A percentile compares a stretch with the other conserved stretches of the same genome.
phyloP scores from a whole-genome alignment of 2,113 vertebrate genomes.

The Grantiella picta region DNA sequence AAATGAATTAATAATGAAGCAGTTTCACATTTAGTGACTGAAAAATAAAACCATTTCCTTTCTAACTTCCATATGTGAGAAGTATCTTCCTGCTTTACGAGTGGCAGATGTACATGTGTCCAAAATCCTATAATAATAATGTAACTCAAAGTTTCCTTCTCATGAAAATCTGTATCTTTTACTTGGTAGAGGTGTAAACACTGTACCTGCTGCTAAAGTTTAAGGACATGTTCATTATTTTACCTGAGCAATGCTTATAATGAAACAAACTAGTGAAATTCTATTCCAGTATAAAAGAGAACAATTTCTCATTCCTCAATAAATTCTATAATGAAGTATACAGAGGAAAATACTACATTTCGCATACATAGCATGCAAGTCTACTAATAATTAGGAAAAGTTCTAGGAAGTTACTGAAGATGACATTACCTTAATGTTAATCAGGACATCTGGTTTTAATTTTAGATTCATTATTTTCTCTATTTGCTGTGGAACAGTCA shows the following conservation, averaged over 20 bases:
- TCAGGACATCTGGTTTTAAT: slow-evolving; percentile 87
- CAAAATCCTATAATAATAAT: neutral
- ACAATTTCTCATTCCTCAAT: neutral
- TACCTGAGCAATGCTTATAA: neutral
- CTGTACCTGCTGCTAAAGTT: neutral
- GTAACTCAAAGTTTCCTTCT: neutral
- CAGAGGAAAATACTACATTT: neutral
- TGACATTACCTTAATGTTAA: slow-evolving; percentile 90
- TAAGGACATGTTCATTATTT: neutral
- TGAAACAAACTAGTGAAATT: neutral
- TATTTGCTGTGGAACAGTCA: slow-evolving; percentile 82
- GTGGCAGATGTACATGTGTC: neutral
- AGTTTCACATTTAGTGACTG: neutral
- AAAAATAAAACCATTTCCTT: neutral
- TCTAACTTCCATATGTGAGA: neutral
- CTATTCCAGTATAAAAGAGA: neutral
- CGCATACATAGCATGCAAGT: neutral
- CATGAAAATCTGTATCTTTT: neutral
- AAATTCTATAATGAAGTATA: neutral
- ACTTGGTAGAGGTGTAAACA: neutral
- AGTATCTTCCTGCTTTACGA: neutral
- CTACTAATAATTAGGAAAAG: neutral
- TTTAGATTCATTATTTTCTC: slow-evolving; percentile 83
- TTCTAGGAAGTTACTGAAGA: neutral
- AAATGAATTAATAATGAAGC: neutral